Base-by-base conservation (phyloP, 1,140 invertebrate species). In the Procambarus virginalis region DNA sequence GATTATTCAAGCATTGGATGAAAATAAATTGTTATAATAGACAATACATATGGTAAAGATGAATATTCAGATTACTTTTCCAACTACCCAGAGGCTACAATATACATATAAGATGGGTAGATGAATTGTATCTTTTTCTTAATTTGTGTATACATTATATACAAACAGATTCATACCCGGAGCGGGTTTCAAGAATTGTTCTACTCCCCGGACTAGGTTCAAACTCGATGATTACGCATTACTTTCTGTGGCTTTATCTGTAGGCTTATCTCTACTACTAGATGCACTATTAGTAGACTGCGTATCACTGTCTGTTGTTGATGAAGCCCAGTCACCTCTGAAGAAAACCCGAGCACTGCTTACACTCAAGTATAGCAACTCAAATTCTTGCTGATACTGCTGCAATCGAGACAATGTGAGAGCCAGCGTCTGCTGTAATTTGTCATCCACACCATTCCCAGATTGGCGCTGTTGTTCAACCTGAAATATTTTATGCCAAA, bases 321-420 rank as follows among this genome's bases (percentile, higher is more conserved):
- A 20, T 20, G 87, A 76, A 51, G 88, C 81, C 88, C 89, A 90
- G 70, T 90, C 89, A 48, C 89, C 93, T 60, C 92, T 84, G 94
- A 99, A 99, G 94, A 99, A 99, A 93, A 99, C 98, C 93, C 97
- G 96, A 9, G 98, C 97, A 94, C 98, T 99, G 84, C 97, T 98
- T 10, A 99, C 94, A 93, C 97, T 98, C 93, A 97, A 99, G 94
- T 97, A 97, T 1, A 99, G 93, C 78, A 99, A 94, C 93, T 97
- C 96, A 94, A 98, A 99, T 94, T 99, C 98, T 93, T 97, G 93
- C 46, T 92, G 92, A 93, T 94, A 92, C 91, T 92, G 93, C 34
- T 82, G 79, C 51, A 92, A 73, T 34, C 80, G 86, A 0, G 79
- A 84, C 48, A 97, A 95, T 0, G 98, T 98, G n/a, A 99, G 94